Evolutionary conservation across 1,140 invertebrate genomes (phyloP).

Genomic region (Chymomyza costata): DNA sequence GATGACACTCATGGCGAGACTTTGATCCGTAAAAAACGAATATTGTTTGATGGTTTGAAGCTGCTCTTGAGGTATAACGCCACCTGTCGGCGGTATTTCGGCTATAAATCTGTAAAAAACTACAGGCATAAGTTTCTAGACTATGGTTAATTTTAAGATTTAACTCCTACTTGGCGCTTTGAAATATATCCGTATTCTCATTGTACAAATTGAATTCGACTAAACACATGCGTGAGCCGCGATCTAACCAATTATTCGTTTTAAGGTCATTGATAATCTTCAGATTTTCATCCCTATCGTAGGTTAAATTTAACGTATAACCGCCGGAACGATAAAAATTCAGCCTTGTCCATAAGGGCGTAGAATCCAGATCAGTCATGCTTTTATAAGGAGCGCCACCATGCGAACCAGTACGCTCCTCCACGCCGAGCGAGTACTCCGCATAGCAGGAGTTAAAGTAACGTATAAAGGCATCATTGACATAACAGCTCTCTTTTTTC

Average conservation of each 20-base stretch:
- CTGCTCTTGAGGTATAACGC: constrained; percentile 50
- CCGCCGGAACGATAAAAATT: constrained; percentile 44
- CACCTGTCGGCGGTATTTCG: constrained; percentile 59
- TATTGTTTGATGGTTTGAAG: constrained; percentile 47
- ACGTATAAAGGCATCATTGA: constrained; percentile 56
- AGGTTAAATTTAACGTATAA: constrained; percentile 42
- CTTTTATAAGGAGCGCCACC: constrained; percentile 24
- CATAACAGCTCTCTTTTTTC: constrained; percentile 41
- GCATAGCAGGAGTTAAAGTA: constrained; percentile 64
- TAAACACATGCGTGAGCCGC: constrained; percentile 47
- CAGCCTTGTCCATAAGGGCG: constrained; percentile 42
- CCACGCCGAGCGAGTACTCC: constrained; percentile 21
- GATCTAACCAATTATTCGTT: constrained; percentile 46
- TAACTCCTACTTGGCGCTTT: constrained; percentile 50
- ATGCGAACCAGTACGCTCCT: constrained; percentile 15
- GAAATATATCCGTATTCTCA: constrained; percentile 52
- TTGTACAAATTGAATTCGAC: constrained; percentile 63
- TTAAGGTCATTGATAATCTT: constrained; percentile 20
- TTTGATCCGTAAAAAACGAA: constrained; percentile 43
- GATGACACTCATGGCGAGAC: constrained; percentile 23
- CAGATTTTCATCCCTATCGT: constrained; percentile 23
- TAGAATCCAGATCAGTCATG: constrained; percentile 25
- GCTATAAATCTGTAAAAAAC: constrained; percentile 48
- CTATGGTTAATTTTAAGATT: background rate
- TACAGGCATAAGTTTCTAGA: background rate